Percentiles rank a stretch among this genome's conserved stretches.
Conservation (phyloP, 2,888 invertebrate species). For the Pheosia tremula region DNA sequence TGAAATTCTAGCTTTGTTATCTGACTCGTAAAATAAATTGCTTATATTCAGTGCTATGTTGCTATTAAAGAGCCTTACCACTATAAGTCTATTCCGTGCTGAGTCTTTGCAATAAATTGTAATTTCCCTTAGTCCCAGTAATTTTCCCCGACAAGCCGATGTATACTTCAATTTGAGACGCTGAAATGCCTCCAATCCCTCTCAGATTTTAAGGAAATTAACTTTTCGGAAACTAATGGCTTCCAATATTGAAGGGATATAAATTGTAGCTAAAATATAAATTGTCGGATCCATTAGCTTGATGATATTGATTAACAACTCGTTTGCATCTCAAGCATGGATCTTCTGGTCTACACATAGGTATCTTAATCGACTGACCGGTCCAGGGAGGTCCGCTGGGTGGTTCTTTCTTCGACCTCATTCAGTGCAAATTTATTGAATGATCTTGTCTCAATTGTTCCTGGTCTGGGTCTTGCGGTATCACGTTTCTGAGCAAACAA, state of each 20-base stretch:
- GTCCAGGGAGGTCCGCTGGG: too few species aligned
- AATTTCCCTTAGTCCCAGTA: conserved; percentile 1
- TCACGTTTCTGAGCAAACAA: too few species aligned
- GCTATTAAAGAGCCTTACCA: neutral
- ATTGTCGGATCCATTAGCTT: neutral
- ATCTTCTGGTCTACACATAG: too few species aligned
- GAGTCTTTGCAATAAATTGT: neutral
- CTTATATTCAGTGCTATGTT: neutral
- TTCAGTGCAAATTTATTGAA: too few species aligned
- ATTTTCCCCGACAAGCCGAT: neutral
- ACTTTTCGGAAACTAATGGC: conserved; percentile 1
- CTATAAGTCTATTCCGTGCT: neutral
- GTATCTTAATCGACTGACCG: too few species aligned
- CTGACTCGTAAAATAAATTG: neutral
- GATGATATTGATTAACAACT: neutral
- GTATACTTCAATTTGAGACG: neutral
- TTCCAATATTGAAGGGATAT: neutral
- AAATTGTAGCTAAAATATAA: neutral
- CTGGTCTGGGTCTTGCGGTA: too few species aligned
- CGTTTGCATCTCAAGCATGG: too few species aligned
- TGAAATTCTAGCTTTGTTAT: too few species aligned
- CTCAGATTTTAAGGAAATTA: conserved; percentile 5
- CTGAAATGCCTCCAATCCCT: neutral
- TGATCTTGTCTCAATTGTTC: too few species aligned
- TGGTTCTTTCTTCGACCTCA: too few species aligned